These are phyloP conservation scores for Caligus rogercresseyi DNA, from an alignment of 1,140 invertebrate genomes.

Conservation along the genomic window DNA sequence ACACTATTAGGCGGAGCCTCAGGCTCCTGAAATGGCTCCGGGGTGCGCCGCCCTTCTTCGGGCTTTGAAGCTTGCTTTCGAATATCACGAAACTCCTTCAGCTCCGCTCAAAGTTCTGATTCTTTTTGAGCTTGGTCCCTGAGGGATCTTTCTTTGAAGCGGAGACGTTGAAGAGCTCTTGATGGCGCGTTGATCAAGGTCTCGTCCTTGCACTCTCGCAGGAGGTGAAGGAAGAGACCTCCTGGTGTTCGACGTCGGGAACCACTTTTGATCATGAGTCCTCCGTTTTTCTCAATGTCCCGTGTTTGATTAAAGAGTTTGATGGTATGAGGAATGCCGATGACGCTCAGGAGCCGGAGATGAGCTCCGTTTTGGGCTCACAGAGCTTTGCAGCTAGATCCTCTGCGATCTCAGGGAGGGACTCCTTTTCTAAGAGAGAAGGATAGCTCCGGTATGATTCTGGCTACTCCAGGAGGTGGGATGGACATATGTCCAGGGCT, in stretches of 20 bases:
- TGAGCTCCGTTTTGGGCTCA: background rate
- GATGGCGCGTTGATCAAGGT: conserved; percentile 8
- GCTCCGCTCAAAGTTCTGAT: background rate
- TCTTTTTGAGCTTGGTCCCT: background rate
- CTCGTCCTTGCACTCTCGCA: conserved; percentile 38
- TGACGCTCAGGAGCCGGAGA: conserved; percentile 44
- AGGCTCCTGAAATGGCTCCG: background rate
- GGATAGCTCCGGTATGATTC: background rate
- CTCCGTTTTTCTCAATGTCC: conserved; percentile 55
- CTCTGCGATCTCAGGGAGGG: background rate
- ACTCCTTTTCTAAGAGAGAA: background rate
- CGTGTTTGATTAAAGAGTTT: conserved; percentile 56
- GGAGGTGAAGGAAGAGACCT: conserved; percentile 57
- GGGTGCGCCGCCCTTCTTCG: background rate
- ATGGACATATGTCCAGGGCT: conserved; percentile 2
- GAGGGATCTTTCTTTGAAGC: background rate
- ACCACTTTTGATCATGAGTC: conserved; percentile 64
- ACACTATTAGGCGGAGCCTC: conserved; percentile 9
- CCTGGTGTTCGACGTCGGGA: conserved; percentile 58
- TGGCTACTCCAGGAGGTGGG: background rate
- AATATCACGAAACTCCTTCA: background rate
- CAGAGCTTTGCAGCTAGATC: conserved; percentile 14
- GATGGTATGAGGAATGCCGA: conserved; percentile 52
- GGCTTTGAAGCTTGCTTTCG: background rate
- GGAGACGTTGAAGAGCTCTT: background rate